Percentiles rank a stretch among this genome's conserved stretches.
Conservation (phyloP, 2,888 invertebrate genomes). For the Diloba caeruleocephala region DNA sequence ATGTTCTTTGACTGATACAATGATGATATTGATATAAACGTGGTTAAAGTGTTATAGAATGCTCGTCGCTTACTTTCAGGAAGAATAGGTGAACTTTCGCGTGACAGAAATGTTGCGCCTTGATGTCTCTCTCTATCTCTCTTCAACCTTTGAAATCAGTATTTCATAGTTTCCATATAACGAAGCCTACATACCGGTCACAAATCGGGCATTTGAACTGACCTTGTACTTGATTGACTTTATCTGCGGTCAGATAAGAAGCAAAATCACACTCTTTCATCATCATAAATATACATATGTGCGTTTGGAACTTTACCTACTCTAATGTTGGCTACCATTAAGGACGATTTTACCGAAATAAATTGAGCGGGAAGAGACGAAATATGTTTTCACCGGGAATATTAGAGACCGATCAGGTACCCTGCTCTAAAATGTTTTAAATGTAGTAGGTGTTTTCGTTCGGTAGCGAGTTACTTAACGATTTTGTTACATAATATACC, state of each 20-base stretch:
- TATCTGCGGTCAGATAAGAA: constrained; percentile 5
- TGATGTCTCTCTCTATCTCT: too few species aligned
- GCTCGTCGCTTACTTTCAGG: too few species aligned
- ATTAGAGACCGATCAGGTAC: constrained; percentile 44
- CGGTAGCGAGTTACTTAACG: constrained; percentile 37
- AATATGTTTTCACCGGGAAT: constrained; percentile 48
- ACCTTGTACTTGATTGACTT: neutral
- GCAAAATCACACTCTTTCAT: constrained; percentile 8
- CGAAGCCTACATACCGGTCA: too few species aligned
- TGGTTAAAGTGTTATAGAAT: too few species aligned
- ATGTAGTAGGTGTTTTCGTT: constrained; percentile 24
- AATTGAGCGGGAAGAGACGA: constrained; percentile 40
- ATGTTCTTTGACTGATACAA: too few species aligned
- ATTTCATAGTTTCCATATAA: too few species aligned
- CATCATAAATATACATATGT: constrained; percentile 27
- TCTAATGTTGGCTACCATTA: constrained; percentile 30
- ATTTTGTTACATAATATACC: constrained; percentile 42
- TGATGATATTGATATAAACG: too few species aligned
- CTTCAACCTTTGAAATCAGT: too few species aligned
- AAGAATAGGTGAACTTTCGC: too few species aligned
- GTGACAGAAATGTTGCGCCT: too few species aligned
- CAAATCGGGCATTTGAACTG: too few species aligned
- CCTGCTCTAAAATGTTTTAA: constrained; percentile 43
- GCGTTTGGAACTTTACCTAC: constrained; percentile 11
- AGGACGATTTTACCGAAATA: constrained; percentile 43